A percentile compares a stretch with the other conserved stretches of the same genome.
Conservation (phyloP, 2,113 vertebrate species). For the Heteronetta atricapilla region DNA sequence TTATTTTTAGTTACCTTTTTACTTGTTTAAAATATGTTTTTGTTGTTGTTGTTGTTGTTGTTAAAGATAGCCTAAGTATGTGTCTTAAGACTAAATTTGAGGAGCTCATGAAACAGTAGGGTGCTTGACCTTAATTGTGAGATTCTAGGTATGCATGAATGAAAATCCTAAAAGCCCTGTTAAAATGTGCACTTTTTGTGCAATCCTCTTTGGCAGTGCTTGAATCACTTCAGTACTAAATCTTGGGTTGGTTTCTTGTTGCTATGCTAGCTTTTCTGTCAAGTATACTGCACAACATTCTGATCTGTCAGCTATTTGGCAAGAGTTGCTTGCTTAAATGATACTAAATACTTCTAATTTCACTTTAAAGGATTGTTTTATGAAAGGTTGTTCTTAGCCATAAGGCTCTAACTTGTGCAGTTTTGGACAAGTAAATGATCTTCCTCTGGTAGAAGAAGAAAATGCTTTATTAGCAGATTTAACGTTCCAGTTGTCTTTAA, state of each 20-base stretch:
- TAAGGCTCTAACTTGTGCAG: neutral
- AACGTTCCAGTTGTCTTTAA: neutral
- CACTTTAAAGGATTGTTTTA: neutral
- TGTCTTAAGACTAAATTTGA: neutral
- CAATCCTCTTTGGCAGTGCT: neutral
- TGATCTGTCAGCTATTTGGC: slow-evolving; percentile 25
- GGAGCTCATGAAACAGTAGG: neutral
- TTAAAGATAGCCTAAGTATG: neutral
- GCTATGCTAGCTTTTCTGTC: slow-evolving; percentile 1
- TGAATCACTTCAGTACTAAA: neutral
- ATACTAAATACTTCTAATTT: neutral
- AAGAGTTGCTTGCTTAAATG: neutral
- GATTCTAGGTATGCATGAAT: neutral
- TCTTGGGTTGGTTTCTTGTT: neutral
- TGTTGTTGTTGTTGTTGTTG: neutral
- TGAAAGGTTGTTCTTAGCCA: neutral
- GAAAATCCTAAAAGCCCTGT: neutral
- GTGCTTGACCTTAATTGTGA: neutral
- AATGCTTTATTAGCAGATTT: neutral
- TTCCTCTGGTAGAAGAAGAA: neutral
- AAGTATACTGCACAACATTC: neutral
- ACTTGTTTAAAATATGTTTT: neutral
- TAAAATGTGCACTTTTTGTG: neutral
- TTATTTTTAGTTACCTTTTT: neutral
- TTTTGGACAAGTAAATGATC: neutral